Percentiles rank a stretch among this genome's conserved stretches.
These are phyloP conservation scores for Drosophila erecta DNA, from an alignment of 1,140 invertebrate species.

Conservation along the genomic window DNA sequence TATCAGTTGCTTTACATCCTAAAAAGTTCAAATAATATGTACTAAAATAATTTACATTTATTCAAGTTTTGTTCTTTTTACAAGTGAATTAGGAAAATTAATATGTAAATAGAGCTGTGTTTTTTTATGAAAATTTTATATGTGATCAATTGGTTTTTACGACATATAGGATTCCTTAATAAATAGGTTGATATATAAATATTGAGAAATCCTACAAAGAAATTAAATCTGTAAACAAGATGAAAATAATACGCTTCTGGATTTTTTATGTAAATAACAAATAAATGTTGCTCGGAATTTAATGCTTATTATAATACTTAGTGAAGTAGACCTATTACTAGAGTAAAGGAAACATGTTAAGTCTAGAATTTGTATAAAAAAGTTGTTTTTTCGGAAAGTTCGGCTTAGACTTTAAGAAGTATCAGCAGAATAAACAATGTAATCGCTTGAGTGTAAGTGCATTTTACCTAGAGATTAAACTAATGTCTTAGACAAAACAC, in stretches of 20 bases:
- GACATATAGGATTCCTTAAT: neutral
- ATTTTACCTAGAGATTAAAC: conserved; percentile 60
- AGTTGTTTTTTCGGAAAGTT: conserved; percentile 15
- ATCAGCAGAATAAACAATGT: conserved; percentile 31
- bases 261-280: conserved; percentile 69
- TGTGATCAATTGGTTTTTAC: no score
- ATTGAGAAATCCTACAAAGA: neutral
- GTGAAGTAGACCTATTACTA: conserved; percentile 39
- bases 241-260: conserved; percentile 57
- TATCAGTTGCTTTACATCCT: no score
- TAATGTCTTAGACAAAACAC: conserved; percentile 55
- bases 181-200: no score
- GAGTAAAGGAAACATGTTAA: conserved; percentile 28
- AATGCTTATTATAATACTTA: conserved; percentile 65
- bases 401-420: conserved; percentile 40
- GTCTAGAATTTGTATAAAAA: conserved; percentile 60
- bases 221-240: neutral
- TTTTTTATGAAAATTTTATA: no score
- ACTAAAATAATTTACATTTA: no score
- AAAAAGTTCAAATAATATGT: no score
- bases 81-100: no score
- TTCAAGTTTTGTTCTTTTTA: no score
- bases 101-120: no score
- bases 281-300: conserved; percentile 50
- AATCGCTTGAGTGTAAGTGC: conserved; percentile 23